Percentiles rank a stretch among this genome's conserved stretches.
phyloP scores from a whole-genome alignment of 92 coral and sea anemone genomes.

The Hydrozoanthus gracilis region DNA sequence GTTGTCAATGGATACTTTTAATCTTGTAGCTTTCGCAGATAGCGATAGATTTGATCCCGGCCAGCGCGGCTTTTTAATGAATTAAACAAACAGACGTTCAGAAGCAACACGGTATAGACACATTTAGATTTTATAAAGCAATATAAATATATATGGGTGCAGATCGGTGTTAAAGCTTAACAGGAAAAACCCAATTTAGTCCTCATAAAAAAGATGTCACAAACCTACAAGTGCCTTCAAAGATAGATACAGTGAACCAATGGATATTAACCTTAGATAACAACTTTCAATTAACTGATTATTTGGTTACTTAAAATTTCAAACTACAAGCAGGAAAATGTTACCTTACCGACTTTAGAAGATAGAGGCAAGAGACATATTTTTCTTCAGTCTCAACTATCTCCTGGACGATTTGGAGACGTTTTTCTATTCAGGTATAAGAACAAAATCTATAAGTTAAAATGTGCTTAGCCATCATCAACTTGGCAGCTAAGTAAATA shows the following conservation, averaged over 20 bases:
- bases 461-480: background rate
- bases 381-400: constrained; percentile 71
- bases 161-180: too few species aligned
- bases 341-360: constrained; percentile 57
- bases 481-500: background rate
- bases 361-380: constrained; percentile 55
- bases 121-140: too few species aligned
- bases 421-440: constrained; percentile 46
- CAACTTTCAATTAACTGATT: too few species aligned
- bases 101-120: background rate
- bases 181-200: too few species aligned
- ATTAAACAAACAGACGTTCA: background rate
- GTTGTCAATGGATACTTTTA: background rate
- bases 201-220: too few species aligned
- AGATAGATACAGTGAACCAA: too few species aligned
- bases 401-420: constrained; percentile 61
- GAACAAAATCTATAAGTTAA: background rate
- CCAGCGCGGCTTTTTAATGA: too few species aligned
- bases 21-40: background rate
- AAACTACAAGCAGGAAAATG: background rate
- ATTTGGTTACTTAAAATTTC: background rate
- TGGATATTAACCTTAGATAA: too few species aligned
- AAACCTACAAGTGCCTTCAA: too few species aligned
- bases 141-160: too few species aligned
- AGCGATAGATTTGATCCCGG: too few species aligned